phyloP scores from a whole-genome alignment of 2,888 invertebrate species.

The Epinotia brunnichana region DNA sequence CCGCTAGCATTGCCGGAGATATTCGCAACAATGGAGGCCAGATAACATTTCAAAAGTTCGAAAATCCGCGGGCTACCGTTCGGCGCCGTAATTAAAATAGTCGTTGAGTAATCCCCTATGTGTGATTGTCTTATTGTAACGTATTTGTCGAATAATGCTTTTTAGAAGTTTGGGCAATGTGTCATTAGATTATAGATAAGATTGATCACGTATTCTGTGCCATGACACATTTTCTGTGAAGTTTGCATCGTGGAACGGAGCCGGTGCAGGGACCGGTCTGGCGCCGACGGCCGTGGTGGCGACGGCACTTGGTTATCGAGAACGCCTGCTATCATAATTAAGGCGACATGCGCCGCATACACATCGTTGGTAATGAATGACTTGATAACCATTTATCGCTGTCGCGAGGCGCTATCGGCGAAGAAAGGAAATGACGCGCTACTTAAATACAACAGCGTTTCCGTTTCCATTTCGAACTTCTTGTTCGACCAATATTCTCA shows the following conservation, averaged over 20 bases:
- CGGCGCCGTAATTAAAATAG: conserved; percentile 72
- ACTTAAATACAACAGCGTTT: conserved; percentile 73
- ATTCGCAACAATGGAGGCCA: conserved; percentile 84
- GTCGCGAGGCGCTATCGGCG: conserved; percentile 66
- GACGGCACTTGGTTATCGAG: conserved; percentile 53
- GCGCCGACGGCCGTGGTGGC: conserved; percentile 45
- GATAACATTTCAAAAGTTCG: conserved; percentile 83
- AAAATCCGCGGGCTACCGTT: conserved; percentile 75
- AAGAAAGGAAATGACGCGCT: conserved; percentile 75
- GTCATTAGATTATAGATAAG: conserved; percentile 35
- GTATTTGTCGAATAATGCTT: conserved; percentile 46
- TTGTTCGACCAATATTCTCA: conserved; percentile 67
- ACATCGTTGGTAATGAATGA: conserved; percentile 68
- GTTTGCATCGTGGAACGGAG: conserved; percentile 25
- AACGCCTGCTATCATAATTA: conserved; percentile 55
- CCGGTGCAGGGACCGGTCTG: conserved; percentile 42
- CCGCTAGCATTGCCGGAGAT: conserved; percentile 83
- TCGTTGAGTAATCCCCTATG: conserved; percentile 66
- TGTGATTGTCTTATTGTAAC: conserved; percentile 56
- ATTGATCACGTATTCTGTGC: conserved; percentile 25
- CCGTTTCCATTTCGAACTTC: conserved; percentile 74
- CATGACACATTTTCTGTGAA: conserved; percentile 34
- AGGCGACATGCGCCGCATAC: conserved; percentile 58
- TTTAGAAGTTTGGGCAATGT: conserved; percentile 32
- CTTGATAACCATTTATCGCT: conserved; percentile 69